Evolutionary conservation across 2,888 invertebrate genomes (phyloP), one percentile per base, ranked within the genome.

Genomic region (Sminthurinus aureus): DNA sequence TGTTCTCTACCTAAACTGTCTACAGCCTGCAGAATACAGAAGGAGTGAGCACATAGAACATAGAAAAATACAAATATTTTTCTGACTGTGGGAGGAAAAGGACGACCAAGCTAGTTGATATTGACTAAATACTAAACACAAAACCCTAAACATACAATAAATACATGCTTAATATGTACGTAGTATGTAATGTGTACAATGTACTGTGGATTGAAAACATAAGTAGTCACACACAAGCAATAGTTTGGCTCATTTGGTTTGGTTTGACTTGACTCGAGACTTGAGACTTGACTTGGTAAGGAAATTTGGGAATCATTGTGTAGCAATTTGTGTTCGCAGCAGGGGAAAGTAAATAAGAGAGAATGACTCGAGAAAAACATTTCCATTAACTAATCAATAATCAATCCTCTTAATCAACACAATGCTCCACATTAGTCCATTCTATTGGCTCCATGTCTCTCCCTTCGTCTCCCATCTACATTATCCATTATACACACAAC

Each of bases 261-360:
- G 6, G 38, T 38, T 38, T 38, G 38, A 38, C 38, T 38, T 38
- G 38, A 38, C 38, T 24, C 13, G 20, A 18, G 69, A 11, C 51
- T 78, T 20, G 69, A 77, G 58, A 77, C 71, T 75, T 77, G 83
- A 69, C 83, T 78, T 79, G 71, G 79, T n/a, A 77, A 77, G 83
- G 86, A 87, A 86, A 87, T 87, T 87, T 86, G 84, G 86, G 87
- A 88, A 87, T 88, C 88, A 88, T 88, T 88, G 88, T 88, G 86
- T 85, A 88, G 88, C 87, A 88, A 88, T 88, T 88, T 88, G 88
- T 88, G 88, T 87, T 85, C 88, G 24, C 71, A 88, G 88, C 87
- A 86, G 88, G 88, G 86, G 87, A 88, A 88, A 88, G 88, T 87
- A 88, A 88, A 88, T 88, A 88, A 87, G 87, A 87, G 84, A 86